These are phyloP conservation scores for Automeris io DNA, from an alignment of 2,888 invertebrate species.

Conservation along the genomic window DNA sequence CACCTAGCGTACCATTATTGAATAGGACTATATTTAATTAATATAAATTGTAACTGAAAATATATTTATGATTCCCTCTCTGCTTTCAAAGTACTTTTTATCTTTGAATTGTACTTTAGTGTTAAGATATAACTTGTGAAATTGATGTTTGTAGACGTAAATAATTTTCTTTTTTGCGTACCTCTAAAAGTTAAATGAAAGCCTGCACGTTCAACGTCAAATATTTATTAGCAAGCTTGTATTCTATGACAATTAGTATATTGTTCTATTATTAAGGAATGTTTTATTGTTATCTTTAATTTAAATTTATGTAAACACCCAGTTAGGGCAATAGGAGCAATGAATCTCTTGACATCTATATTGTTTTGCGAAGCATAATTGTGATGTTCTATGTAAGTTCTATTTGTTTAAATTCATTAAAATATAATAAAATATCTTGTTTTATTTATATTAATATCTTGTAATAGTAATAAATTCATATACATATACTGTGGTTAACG, in stretches of 20 bases:
- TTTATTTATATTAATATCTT: too few species aligned
- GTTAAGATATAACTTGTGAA: conserved; percentile 27
- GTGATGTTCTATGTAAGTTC: conserved; percentile 76
- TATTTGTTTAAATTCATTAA: conserved; percentile 71
- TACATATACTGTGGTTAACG: too few species aligned
- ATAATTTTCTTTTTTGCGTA: conserved; percentile 7
- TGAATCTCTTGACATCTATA: conserved; percentile 58
- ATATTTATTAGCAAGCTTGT: conserved; percentile 41
- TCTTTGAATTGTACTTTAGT: conserved; percentile 29
- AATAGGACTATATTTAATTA: conserved; percentile 40
- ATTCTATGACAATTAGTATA: conserved; percentile 38
- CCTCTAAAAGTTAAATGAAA: conserved; percentile 21
- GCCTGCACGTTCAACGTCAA: conserved; percentile 38
- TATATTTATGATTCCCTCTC: conserved; percentile 20
- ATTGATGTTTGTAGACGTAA: conserved; percentile 9
- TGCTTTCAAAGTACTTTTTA: conserved; percentile 21
- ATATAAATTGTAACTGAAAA: conserved; percentile 21
- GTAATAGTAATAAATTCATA: too few species aligned
- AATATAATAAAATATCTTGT: conserved; percentile 47
- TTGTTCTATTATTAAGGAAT: conserved; percentile 43
- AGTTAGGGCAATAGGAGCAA: conserved; percentile 4
- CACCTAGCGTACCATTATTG: conserved; percentile 68
- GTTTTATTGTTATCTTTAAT: conserved; percentile 38
- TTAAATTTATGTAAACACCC: conserved; percentile 25
- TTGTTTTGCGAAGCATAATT: conserved; percentile 76